Evolutionary conservation across 2,797 vertebrate species (phyloP).

Genomic region (Danionella dracula): DNA sequence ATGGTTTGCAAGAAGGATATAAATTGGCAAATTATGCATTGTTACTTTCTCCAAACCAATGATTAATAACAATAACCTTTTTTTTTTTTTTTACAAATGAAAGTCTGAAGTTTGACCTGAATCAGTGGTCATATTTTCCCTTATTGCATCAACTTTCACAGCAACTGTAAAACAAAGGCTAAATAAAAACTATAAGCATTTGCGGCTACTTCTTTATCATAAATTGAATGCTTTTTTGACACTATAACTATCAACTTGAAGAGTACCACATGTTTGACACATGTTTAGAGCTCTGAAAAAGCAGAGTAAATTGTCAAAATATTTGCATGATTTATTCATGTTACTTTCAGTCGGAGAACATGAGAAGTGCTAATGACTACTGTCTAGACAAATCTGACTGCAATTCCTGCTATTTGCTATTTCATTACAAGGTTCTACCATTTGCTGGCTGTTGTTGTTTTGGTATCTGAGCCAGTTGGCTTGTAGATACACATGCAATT

Average conservation of each 20-base stretch:
- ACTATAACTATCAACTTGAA: conserved; percentile 35
- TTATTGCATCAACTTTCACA: conserved; percentile 35
- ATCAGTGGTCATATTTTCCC: no score
- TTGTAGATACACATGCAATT: conserved; percentile 31
- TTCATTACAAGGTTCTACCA: conserved; percentile 19
- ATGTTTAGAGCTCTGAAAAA: neutral
- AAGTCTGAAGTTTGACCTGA: no score
- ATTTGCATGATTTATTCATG: neutral
- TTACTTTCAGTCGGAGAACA: neutral
- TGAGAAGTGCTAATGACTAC: conserved; percentile 6
- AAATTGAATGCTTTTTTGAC: conserved; percentile 21
- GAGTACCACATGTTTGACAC: conserved; percentile 45
- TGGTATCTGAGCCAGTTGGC: neutral
- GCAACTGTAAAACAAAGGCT: conserved; percentile 22
- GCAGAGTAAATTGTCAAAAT: conserved; percentile 11
- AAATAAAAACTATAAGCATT: neutral
- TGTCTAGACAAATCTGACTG: conserved; percentile 22
- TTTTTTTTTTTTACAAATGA: no score
- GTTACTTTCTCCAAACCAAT: no score
- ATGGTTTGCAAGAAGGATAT: no score
- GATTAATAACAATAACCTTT: no score
- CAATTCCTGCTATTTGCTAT: conserved; percentile 6
- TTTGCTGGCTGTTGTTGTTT: conserved; percentile 26
- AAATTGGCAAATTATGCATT: no score
- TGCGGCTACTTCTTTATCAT: conserved; percentile 24